Base-by-base conservation (phyloP, 2,888 invertebrate genomes). In the Drosophila mercatorum region DNA sequence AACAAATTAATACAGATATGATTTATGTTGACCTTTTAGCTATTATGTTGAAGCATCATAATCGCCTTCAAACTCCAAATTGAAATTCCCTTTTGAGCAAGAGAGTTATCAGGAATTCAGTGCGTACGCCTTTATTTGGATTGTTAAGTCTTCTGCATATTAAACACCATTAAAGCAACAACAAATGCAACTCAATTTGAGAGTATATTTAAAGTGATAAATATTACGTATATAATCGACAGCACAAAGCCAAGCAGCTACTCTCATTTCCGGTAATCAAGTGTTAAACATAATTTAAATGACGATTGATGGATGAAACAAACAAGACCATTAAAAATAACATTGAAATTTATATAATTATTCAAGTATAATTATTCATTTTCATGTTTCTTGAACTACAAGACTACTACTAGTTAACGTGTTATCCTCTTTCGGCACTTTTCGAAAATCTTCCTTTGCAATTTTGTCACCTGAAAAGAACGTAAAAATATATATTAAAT, bases 381-480 rank as follows among this genome's bases (percentile, higher is more conserved):
- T 65, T 74, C 57, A 72, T 74, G 75, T 34, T 34, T 68, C 44
- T 44, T 68, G 58, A 49, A 53, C 40, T 11, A 62, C 52, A 36
- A 49, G 14, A 56, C 43, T 72, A 51, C 46, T 59, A 59, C 36
- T 75, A 46, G 17, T 74, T 28, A 58, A 47, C 34, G 44, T 36
- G 2, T 40, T 46, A 26, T 61, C 55, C 43, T 81, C 87, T 34
- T 68, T 81, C 41, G 76, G 63, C 40, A 63, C 68, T 17, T 72
- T 78, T 34, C 63, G 75, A 60, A 80, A 77, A 38, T 76, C 69
- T 72, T 88, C 88, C 47, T 79, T 80, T 36, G 65, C 66, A 58
- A 72, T 80, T 28, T 76, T 63, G 46, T 88, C 80, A 69, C 72
- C 90, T 83, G 63, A 14, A 80, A 81, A 68, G 2, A 8, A 2